Percentiles rank a stretch among this genome's conserved stretches.
phyloP scores from a whole-genome alignment of 2,797 vertebrate genomes.

The Melanotaenia trifasciata region DNA sequence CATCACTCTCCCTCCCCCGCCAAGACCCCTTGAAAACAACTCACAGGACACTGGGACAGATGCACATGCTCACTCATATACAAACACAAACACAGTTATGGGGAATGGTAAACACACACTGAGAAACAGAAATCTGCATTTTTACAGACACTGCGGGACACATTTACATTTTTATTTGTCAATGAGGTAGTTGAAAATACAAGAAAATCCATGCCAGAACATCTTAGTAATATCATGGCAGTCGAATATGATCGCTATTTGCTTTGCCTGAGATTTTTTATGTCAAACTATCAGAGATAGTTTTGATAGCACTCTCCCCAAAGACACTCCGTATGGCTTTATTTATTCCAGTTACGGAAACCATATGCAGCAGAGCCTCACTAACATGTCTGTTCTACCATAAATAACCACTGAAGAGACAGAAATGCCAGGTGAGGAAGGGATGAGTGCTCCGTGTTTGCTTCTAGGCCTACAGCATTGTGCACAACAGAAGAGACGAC shows the following conservation, averaged over 20 bases:
- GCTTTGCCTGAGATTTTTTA: constrained; percentile 72
- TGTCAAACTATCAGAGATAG: constrained; percentile 70
- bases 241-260: constrained; percentile 78
- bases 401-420: constrained; percentile 73
- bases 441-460: constrained; percentile 66
- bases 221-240: constrained; percentile 73
- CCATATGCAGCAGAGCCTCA: constrained; percentile 72
- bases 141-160: constrained; percentile 62
- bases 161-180: constrained; percentile 59
- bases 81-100: constrained; percentile 28
- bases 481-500: constrained; percentile 60
- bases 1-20: constrained; percentile 65
- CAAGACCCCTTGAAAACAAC: constrained; percentile 42
- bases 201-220: constrained; percentile 60
- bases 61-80: constrained; percentile 40
- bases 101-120: constrained; percentile 35
- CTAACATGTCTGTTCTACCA: constrained; percentile 74
- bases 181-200: constrained; percentile 56
- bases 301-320: constrained; percentile 77
- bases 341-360: constrained; percentile 75
- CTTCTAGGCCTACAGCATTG: constrained; percentile 62
- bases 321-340: constrained; percentile 74
- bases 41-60: constrained; percentile 59
- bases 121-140: constrained; percentile 64
- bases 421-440: constrained; percentile 77